Evolutionary conservation across 2,888 invertebrate species (phyloP), one percentile per base, ranked within the genome.

Genomic region (Rhogogaster chlorosoma): DNA sequence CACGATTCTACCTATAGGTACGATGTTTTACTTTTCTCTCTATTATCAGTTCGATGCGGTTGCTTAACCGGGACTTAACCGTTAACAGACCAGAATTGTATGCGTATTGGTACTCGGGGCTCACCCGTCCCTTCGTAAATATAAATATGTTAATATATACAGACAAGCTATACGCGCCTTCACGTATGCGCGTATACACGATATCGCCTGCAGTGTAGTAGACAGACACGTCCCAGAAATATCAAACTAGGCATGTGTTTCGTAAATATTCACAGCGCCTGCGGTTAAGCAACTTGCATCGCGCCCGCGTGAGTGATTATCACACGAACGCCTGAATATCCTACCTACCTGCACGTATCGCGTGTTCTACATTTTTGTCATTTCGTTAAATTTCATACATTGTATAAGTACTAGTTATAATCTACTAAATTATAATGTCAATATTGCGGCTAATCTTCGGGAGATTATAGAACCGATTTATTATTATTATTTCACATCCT

Each of bases 11-110:
- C 15, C 4, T 36, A 1, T n/a, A 64, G 32, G 15, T 5, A 36
- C 4, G 29, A 32, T 18, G 29, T 26, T 70, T 12, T 15, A 45
- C 45, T 75, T 45, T 45, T 45, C 15, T 0, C 4, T 38, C 75
- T 42, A 42, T 75, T 75, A 75, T 42, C 42, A 22, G 75, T 42
- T 32, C 32, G 53, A 77, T 53, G 77, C 77, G 77, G 53, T 80
- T 61, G 80, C 80, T 80, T 80, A 80, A 61, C 80, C 80, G 80
- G 80, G 61, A 61, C 26, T 80, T 61, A 80, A 80, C 80, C 38
- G 61, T 80, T 80, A 80, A 80, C 78, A 36, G 53, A 53, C n/a
- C 32, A 49, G 26, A 26, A 61, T 61, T 61, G 26, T 61, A 4
- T 61, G 22, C 18, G 26, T 61, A 61, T 61, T 3, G 22, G 22